Conservation (phyloP, 2,113 vertebrate species). For the Paradisaea rubra region DNA sequence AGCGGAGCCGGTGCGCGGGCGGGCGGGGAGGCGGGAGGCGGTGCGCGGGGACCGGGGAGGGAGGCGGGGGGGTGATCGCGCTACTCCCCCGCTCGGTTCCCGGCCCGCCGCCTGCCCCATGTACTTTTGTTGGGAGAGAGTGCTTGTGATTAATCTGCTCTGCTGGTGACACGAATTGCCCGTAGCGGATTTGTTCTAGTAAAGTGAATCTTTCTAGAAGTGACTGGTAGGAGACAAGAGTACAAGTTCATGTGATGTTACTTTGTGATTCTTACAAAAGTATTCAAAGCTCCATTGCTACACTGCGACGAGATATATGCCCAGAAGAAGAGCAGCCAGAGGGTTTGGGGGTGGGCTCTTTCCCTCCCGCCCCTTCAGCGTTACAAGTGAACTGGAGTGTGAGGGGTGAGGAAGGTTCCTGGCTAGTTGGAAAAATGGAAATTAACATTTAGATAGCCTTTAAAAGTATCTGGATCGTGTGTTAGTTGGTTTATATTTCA, state of each 20-base stretch:
- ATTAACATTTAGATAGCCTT: slow-evolving; percentile 27
- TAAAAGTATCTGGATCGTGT: neutral
- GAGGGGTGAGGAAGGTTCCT: neutral
- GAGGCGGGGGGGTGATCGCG: neutral
- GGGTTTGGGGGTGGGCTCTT: neutral
- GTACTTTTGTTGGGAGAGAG: slow-evolving; percentile 49
- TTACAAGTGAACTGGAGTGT: neutral
- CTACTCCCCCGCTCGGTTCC: neutral
- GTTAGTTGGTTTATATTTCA: neutral
- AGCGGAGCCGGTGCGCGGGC: neutral
- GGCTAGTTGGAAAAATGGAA: slow-evolving; percentile 11
- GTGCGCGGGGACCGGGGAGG: neutral
- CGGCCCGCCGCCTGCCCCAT: slow-evolving; percentile 8
- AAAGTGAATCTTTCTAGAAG: slow-evolving; percentile 69
- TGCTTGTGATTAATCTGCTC: slow-evolving; percentile 48
- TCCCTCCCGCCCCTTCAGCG: neutral
- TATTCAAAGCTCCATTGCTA: slow-evolving; percentile 19
- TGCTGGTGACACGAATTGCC: slow-evolving; percentile 64
- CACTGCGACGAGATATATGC: neutral
- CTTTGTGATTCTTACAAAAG: slow-evolving; percentile 45
- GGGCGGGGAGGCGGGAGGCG: neutral
- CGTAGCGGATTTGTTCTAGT: slow-evolving; percentile 63
- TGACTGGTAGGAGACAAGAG: slow-evolving; percentile 52
- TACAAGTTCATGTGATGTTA: slow-evolving; percentile 60
- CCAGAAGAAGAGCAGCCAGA: neutral